Evolutionary conservation across 1,140 invertebrate species (phyloP), one percentile per base, ranked within the genome.

Genomic region (Stenopsyche tienmushanensis): DNA sequence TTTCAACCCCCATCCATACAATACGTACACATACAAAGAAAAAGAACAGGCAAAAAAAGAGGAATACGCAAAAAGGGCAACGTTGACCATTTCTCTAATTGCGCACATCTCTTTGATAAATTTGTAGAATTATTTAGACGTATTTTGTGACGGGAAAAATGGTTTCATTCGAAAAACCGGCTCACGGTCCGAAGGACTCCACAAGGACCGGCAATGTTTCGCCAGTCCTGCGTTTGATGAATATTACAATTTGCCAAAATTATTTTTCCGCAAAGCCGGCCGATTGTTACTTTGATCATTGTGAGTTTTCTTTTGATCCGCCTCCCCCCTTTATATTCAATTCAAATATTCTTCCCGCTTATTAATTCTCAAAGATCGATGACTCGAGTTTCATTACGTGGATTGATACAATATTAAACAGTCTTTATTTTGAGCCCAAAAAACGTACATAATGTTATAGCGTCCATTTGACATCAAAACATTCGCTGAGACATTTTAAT

Each of bases 81-180:
- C 44, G 59, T 58, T 66, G 64, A 66, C 68, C 68, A 70, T 64
- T 65, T 60, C 69, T 70, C 62, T 70, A 70, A 70, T 70, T 70
- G 64, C 55, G 62, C 50, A 50, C 62, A 41, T 67, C 69, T 65
- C 69, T 70, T 70, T 70, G 65, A 67, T 65, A 52, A 66, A 57
- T 62, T 65, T 50, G 54, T 52, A 53, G 67, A 64, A 70, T 62
- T 70, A 65, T 65, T 66, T 42, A 23, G 42, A 29, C 9, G 23
- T 23, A 53, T 10, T 39, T 62, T 67, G 59, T 67, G 59, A 53
- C 44, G 44, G 53, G 62, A 62, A 34, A 65, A 62, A 65, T 49
- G 49, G 53, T 65, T 65, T 65, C 29, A 47, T 47, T 15, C 7
- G 7, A 53, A 3, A 53, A n/a, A 53, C 50, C 17, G 21, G 50